phyloP scores from a whole-genome alignment of 2,797 vertebrate species.

The Spheniscus humboldti region DNA sequence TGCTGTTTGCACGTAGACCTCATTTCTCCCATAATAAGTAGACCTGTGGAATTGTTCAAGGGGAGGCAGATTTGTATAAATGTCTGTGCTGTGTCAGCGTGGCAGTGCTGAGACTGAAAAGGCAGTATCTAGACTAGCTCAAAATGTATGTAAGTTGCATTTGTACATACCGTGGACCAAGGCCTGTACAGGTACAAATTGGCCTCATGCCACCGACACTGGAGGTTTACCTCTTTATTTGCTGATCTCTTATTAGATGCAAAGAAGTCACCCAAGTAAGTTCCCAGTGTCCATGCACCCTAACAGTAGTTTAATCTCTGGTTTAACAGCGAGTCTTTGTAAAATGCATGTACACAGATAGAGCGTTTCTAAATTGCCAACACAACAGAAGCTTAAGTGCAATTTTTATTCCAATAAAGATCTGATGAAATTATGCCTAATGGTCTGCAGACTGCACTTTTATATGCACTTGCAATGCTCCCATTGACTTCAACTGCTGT shows the following conservation, averaged over 20 bases:
- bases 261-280: neutral
- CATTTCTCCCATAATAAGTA: neutral
- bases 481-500: conserved; percentile 57
- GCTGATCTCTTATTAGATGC: neutral
- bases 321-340: neutral
- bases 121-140: neutral
- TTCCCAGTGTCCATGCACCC: neutral
- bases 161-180: neutral
- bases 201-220: neutral
- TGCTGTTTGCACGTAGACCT: neutral
- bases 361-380: conserved; percentile 34
- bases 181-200: neutral
- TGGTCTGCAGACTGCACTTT: conserved; percentile 56
- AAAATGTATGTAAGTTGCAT: neutral
- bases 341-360: neutral
- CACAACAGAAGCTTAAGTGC: conserved; percentile 42
- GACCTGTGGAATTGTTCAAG: neutral
- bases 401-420: conserved; percentile 64
- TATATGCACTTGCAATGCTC: conserved; percentile 43
- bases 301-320: neutral
- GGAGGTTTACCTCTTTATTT: neutral
- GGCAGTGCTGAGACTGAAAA: neutral
- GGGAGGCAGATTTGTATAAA: neutral
- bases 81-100: neutral
- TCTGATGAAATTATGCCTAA: conserved; percentile 65